Percentiles rank a stretch among this genome's conserved stretches.
phyloP scores from a whole-genome alignment of 2,113 vertebrate genomes.

The Deroptyus accipitrinus region DNA sequence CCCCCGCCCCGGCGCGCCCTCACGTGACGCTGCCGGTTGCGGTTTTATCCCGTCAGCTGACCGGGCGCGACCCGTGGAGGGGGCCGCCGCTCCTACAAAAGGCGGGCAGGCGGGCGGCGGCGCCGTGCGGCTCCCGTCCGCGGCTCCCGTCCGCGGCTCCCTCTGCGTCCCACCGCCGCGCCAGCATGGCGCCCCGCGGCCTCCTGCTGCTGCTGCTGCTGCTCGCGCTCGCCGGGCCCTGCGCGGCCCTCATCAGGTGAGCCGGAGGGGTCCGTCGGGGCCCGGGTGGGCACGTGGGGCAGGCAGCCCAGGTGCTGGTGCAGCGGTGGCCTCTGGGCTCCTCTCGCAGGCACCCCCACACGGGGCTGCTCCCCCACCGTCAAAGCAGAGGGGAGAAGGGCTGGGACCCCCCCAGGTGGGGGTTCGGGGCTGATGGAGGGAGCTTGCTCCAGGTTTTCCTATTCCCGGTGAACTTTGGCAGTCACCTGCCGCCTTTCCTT shows the following conservation, averaged over 20 bases:
- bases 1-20: background rate
- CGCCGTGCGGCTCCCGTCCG: background rate
- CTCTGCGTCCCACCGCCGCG: background rate
- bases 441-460: background rate
- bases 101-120: background rate
- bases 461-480: background rate
- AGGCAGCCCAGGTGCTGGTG: background rate
- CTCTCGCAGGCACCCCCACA: background rate
- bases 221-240: background rate
- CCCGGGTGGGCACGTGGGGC: background rate
- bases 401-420: background rate
- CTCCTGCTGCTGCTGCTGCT: background rate
- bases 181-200: slow-evolving; percentile 28
- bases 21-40: slow-evolving; percentile 29
- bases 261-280: background rate
- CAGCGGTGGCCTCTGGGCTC: background rate
- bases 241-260: slow-evolving; percentile 59
- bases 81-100: slow-evolving; percentile 6
- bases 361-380: too few species aligned
- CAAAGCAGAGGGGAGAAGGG: background rate
- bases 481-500: background rate
- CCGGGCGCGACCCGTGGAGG: background rate
- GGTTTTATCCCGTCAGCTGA: slow-evolving; percentile 54
- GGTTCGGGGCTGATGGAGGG: background rate
- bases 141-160: background rate